Evolutionary conservation across 1,140 invertebrate genomes (phyloP).

Genomic region (Archivesica marissinica): DNA sequence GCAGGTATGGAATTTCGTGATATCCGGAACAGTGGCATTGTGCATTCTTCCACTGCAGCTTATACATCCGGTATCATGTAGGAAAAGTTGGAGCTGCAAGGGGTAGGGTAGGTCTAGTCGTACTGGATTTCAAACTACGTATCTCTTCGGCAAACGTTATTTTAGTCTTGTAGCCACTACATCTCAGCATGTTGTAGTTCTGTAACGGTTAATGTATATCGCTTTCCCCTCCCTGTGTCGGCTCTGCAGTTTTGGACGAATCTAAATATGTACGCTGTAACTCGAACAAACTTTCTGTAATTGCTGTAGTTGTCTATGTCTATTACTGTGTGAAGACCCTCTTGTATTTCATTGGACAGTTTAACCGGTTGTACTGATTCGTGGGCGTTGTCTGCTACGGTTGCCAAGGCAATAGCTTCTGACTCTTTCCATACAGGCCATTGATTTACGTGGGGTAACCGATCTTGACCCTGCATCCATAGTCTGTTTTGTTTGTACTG

Average conservation of each 20-base stretch:
- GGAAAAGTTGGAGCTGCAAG: neutral
- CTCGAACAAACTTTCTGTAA: neutral
- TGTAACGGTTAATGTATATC: neutral
- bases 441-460: neutral
- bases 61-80: neutral
- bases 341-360: too few relatives aligned
- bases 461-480: neutral
- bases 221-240: neutral
- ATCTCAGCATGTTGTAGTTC: conserved; percentile 3
- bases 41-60: conserved; percentile 1
- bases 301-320: too few relatives aligned
- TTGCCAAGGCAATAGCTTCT: neutral
- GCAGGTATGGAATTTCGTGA: neutral
- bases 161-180: neutral
- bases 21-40: neutral
- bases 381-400: too few relatives aligned
- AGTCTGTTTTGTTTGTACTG: neutral
- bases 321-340: too few relatives aligned
- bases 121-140: neutral
- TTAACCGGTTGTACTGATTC: too few relatives aligned
- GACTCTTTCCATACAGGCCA: neutral
- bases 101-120: neutral
- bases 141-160: neutral
- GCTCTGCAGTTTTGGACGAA: neutral
- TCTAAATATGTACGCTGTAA: conserved; percentile 7